These are phyloP conservation scores for Mastomys natalensis DNA, from an alignment of 2,113 vertebrate genomes.

Conservation along the genomic window DNA sequence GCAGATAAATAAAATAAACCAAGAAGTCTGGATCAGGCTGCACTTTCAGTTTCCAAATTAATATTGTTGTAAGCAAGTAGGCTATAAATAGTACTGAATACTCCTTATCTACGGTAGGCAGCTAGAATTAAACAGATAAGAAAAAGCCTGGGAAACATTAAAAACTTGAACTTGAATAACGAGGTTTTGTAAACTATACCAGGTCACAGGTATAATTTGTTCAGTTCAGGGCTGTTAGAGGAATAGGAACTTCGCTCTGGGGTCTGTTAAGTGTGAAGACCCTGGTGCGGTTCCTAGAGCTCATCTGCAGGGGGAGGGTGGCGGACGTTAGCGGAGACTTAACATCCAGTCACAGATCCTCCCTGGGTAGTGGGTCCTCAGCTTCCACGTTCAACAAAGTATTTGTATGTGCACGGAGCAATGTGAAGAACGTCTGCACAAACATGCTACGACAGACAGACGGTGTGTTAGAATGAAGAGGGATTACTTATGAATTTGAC, in stretches of 20 bases:
- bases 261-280: background rate
- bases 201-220: background rate
- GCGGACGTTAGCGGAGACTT: background rate
- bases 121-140: background rate
- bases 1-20: background rate
- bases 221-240: background rate
- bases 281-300: background rate
- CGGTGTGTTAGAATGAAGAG: background rate
- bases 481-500: background rate
- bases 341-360: background rate
- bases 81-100: background rate
- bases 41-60: slow-evolving; percentile 16
- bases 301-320: background rate
- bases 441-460: background rate
- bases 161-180: background rate
- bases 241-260: background rate
- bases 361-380: background rate
- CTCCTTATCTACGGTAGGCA: background rate
- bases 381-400: background rate
- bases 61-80: background rate
- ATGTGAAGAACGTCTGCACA: background rate
- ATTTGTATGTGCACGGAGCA: background rate
- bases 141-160: background rate
- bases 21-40: background rate
- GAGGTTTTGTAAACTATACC: background rate